Evolutionary conservation across 2,113 vertebrate species (phyloP), one percentile per base, ranked within the genome.

Genomic region (Syngnathus typhle): DNA sequence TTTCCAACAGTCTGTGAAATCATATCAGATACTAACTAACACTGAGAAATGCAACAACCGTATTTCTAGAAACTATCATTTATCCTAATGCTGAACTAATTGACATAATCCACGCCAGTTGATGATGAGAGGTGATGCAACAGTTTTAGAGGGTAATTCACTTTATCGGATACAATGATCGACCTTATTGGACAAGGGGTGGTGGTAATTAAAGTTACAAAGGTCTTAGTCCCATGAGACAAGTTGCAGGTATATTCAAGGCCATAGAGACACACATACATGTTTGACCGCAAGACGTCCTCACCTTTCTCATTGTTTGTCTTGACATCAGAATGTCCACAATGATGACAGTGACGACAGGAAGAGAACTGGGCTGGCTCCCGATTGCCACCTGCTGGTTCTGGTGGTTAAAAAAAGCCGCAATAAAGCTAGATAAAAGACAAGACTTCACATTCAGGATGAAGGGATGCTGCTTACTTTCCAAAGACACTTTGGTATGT

Each of bases 231-330:
- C 27, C 27, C 27, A 32, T 32, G 27, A 32, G 27, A 32, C 27
- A 32, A 32, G 27, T 32, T 32, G 27, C 27, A 32, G 27, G 3
- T 32, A 32, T 32, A 32, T 32, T 32, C 27, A 32, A 32, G 27
- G 27, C 27, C 27, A 32, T 32, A 32, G 27, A 32, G 27, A 32
- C 27, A 32, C 27, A 32, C 27, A 32, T 32, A 32, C 27, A 32
- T 3, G 27, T 32, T 32, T 32, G 27, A 37, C 56, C 36, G 51
- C 46, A 36, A 43, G 38, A 7, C 49, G 27, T 64, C 9, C 46
- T 65, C 91, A 96, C 94, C 92, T 9, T 73, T 60, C 0, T 73
- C 7, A 9, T 67, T 16, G 56, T 21, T 38, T 44, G 41, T 73
- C 47, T 61, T 6, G 0, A 13, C 1, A 21, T 32, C 9, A 0